Evolutionary conservation across 2,113 vertebrate species (phyloP).

Genomic region (Vulpes vulpes): DNA sequence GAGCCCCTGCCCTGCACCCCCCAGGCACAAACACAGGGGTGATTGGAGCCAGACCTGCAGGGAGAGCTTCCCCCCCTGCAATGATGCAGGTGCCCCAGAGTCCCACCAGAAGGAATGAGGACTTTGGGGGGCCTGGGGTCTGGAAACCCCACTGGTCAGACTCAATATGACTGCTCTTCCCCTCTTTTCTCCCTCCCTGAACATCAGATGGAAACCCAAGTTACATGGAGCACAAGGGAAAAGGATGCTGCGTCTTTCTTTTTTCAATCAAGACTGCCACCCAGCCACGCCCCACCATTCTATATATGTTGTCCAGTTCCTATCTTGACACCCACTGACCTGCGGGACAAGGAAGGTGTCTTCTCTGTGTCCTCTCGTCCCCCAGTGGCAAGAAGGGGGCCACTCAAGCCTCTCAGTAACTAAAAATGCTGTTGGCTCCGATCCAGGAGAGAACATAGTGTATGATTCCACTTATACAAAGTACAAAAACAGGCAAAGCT

Average conservation of each 20-base stretch:
- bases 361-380: neutral
- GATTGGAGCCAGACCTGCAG: neutral
- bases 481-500: neutral
- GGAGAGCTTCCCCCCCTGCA: too few relatives aligned
- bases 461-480: neutral
- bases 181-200: neutral
- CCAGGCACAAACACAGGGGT: neutral
- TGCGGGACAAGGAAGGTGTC: neutral
- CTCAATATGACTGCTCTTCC: rapidly evolving
- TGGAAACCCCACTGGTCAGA: too few relatives aligned
- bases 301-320: neutral
- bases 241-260: neutral
- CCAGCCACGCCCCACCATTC: rapidly evolving
- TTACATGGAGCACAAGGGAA: neutral
- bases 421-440: neutral
- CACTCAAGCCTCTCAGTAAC: neutral
- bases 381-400: neutral
- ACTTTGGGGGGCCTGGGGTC: neutral
- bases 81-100: neutral
- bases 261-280: neutral
- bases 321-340: neutral
- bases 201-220: neutral
- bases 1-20: neutral
- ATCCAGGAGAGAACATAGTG: neutral
- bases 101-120: neutral